Percentiles rank a stretch among this genome's conserved stretches.
These are phyloP conservation scores for Bucorvus abyssinicus DNA, from an alignment of 2,797 vertebrate genomes.

Conservation along the genomic window DNA sequence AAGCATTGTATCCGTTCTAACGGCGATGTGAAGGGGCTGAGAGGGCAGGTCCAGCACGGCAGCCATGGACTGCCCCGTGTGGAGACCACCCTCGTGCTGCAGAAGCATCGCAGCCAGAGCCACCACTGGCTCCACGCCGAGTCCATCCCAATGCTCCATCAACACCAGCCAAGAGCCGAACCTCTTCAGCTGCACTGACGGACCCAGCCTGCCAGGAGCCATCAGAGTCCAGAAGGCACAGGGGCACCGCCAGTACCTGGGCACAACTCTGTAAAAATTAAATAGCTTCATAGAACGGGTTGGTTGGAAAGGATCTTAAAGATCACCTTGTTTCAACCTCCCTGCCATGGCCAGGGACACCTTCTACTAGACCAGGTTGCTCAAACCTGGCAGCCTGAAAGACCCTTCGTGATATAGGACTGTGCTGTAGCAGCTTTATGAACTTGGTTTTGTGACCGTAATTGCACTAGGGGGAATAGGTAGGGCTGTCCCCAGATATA, in stretches of 20 bases:
- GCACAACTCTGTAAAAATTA: neutral
- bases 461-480: neutral
- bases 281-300: neutral
- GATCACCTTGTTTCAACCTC: neutral
- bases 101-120: neutral
- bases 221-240: neutral
- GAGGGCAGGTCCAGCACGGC: neutral
- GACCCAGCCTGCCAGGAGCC: rapidly evolving
- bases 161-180: neutral
- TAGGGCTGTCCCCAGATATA: neutral
- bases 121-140: neutral
- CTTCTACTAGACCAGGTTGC: neutral
- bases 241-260: neutral
- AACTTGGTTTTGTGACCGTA: neutral
- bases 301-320: neutral
- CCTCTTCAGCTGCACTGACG: neutral
- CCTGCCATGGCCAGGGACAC: neutral
- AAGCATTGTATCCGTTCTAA: neutral
- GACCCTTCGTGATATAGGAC: neutral
- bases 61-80: rapidly evolving
- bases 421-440: neutral
- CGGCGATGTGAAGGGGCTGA: rapidly evolving
- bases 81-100: neutral
- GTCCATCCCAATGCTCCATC: neutral
- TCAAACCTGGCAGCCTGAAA: neutral